phyloP scores from a whole-genome alignment of 2,888 invertebrate species.

The Amaurobius ferox region DNA sequence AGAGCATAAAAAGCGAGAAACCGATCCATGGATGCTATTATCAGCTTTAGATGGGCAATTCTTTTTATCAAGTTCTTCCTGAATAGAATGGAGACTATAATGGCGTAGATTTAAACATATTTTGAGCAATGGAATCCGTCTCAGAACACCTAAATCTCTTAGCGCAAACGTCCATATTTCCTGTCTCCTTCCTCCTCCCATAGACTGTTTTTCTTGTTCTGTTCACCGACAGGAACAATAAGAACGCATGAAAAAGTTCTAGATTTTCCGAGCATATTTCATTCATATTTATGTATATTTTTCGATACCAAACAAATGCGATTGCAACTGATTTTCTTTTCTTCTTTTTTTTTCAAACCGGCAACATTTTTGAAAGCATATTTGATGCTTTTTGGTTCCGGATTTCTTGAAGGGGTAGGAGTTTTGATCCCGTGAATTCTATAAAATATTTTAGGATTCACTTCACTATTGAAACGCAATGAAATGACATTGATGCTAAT shows the following conservation, averaged over 20 bases:
- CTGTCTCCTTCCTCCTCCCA: not conserved
- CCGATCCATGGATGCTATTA: no score
- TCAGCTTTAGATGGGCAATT: no score
- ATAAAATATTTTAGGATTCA: no score
- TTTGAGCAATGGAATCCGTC: not conserved
- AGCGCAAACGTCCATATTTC: not conserved
- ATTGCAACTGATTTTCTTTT: not conserved
- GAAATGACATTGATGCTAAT: no score
- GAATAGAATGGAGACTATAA: not conserved
- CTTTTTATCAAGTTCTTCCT: not conserved
- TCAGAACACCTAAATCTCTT: not conserved
- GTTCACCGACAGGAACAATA: not conserved
- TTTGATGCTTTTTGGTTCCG: not conserved
- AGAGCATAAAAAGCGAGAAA: no score
- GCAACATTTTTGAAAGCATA: not conserved
- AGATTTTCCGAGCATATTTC: not conserved
- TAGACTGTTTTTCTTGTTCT: no score
- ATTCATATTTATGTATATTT: conserved; percentile 2
- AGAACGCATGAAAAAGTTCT: not conserved
- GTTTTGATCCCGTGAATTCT: no score
- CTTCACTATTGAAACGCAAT: no score
- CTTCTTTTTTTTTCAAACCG: not conserved
- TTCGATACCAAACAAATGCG: not conserved
- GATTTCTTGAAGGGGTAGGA: not conserved
- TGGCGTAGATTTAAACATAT: not conserved